These are phyloP conservation scores for Clarias magur DNA, from an alignment of 2,113 vertebrate genomes.

Conservation along the genomic window DNA sequence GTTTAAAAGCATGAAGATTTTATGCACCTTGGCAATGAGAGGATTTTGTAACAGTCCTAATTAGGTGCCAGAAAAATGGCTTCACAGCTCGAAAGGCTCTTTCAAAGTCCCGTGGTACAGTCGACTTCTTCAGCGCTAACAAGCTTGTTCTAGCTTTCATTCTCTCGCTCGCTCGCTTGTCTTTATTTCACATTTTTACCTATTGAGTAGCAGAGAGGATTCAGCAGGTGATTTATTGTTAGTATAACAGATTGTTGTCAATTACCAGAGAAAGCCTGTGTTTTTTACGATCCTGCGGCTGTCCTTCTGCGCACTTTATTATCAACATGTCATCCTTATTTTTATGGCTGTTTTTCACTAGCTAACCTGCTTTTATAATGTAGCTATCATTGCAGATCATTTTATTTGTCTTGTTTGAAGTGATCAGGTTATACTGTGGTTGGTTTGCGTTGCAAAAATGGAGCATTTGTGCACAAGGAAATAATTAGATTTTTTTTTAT, in stretches of 20 bases:
- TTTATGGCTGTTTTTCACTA: neutral
- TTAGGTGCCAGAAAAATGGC: constrained; percentile 58
- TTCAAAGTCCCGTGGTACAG: constrained; percentile 55
- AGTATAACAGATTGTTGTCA: constrained; percentile 39
- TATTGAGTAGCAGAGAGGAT: constrained; percentile 24
- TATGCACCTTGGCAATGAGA: constrained; percentile 55
- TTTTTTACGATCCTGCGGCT: neutral
- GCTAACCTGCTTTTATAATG: neutral
- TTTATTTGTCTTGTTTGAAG: neutral
- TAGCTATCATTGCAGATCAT: neutral
- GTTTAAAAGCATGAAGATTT: constrained; percentile 54
- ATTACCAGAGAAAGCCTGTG: constrained; percentile 16
- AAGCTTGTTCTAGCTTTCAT: constrained; percentile 40
- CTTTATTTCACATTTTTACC: neutral
- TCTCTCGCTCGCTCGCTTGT: neutral
- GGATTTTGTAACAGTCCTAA: constrained; percentile 61
- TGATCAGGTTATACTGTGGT: neutral
- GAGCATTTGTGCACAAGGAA: neutral
- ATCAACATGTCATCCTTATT: neutral
- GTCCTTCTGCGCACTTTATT: neutral
- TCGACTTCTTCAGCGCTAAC: constrained; percentile 49
- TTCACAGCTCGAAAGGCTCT: constrained; percentile 57
- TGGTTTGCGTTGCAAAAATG: neutral
- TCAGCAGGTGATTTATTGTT: constrained; percentile 22
- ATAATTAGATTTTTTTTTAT: neutral